Evolutionary conservation across 2,888 invertebrate species (phyloP).

Genomic region (Phorcus lineatus): DNA sequence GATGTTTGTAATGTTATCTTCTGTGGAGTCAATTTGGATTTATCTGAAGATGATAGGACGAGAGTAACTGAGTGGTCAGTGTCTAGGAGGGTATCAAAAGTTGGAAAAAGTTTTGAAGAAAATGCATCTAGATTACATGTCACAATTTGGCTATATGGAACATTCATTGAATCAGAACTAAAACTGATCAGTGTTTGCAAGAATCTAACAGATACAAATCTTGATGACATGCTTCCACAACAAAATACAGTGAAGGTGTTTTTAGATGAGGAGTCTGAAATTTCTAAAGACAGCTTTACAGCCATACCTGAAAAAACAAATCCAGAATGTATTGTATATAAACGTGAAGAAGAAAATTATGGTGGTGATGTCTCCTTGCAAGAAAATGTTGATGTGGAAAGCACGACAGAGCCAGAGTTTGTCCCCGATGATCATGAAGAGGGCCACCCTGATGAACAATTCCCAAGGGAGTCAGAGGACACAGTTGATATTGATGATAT

Average conservation of each 20-base stretch:
- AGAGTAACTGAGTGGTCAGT: neutral
- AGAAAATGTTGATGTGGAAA: neutral
- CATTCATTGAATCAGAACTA: slow-evolving; percentile 15
- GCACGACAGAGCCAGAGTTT: neutral
- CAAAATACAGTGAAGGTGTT: neutral
- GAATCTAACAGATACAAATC: neutral
- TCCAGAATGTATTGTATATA: too few species aligned
- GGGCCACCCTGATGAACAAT: neutral
- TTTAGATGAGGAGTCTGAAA: too few species aligned
- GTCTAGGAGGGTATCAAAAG: neutral
- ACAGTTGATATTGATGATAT: too few species aligned
- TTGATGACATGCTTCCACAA: neutral
- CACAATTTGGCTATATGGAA: slow-evolving; percentile 28
- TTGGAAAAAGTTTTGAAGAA: neutral
- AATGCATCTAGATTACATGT: slow-evolving; percentile 33
- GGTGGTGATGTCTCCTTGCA: too few species aligned
- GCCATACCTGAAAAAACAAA: too few species aligned
- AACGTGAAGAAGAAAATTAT: neutral
- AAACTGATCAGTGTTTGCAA: slow-evolving; percentile 23
- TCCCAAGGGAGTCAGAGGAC: too few species aligned
- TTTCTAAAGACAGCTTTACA: too few species aligned
- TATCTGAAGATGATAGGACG: neutral
- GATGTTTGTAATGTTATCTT: slow-evolving; percentile 1
- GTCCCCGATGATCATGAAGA: neutral
- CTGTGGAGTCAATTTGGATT: neutral